These are phyloP conservation scores for zebrafish (Danio rerio) DNA, from an alignment of 2,113 vertebrate species.

Conservation along the genomic window GRCz12tu NC_133182.1:21992001-21992500, in stretches of 20 bases:
- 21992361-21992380: conserved; percentile 67
- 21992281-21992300: conserved; percentile 9
- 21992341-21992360: conserved; percentile 68
- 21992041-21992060: no score
- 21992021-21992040: no score
- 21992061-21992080: no score
- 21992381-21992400: conserved; percentile 60
- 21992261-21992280: neutral
- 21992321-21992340: conserved; percentile 67
- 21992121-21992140: no score
- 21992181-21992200: neutral
- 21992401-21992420: neutral
- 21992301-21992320: conserved; percentile 64
- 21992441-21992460: conserved; percentile 9
- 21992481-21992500: conserved; percentile 30
- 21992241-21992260: conserved; percentile 17
- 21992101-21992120: no score
- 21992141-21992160: no score
- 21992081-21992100: no score
- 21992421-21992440: conserved; percentile 24
- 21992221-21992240: neutral
- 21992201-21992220: neutral
- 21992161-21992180: no score
- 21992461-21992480: conserved; percentile 19
- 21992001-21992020: no score